Conservation (phyloP, 1,140 invertebrate genomes). For the Pinna nobilis region DNA sequence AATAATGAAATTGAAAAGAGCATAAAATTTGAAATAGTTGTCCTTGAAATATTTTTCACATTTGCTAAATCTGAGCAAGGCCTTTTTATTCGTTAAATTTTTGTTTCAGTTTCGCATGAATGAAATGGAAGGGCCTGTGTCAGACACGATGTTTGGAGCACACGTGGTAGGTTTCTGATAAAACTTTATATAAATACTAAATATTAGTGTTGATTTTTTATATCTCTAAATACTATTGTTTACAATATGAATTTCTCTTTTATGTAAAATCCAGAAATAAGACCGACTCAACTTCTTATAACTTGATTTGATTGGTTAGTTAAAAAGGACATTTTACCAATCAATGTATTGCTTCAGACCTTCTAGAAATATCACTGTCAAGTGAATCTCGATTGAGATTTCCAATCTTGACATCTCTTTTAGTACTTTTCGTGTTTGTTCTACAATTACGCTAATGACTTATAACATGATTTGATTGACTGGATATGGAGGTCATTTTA, state of each 20-base stretch:
- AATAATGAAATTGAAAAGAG: not conserved
- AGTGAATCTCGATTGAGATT: no score
- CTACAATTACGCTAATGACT: no score
- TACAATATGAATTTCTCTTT: not conserved
- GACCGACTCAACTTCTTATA: no score
- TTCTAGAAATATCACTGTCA: no score
- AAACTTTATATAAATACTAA: not conserved
- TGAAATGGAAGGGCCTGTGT: slow-evolving; percentile 30
- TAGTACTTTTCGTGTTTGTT: no score
- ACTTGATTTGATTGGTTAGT: no score
- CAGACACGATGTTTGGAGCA: slow-evolving; percentile 10
- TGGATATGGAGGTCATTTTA: no score
- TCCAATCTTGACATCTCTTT: no score
- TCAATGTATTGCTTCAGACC: no score
- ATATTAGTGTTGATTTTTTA: not conserved
- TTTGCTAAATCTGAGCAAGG: not conserved
- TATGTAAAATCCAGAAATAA: no score
- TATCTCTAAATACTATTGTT: not conserved
- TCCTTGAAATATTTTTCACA: not conserved
- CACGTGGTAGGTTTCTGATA: not conserved
- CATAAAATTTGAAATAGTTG: not conserved
- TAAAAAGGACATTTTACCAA: no score
- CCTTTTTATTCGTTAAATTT: not conserved
- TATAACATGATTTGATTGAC: no score
- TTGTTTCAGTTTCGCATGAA: slow-evolving; percentile 45